phyloP scores from a whole-genome alignment of 2,113 vertebrate genomes.

The Albula goreensis region DNA sequence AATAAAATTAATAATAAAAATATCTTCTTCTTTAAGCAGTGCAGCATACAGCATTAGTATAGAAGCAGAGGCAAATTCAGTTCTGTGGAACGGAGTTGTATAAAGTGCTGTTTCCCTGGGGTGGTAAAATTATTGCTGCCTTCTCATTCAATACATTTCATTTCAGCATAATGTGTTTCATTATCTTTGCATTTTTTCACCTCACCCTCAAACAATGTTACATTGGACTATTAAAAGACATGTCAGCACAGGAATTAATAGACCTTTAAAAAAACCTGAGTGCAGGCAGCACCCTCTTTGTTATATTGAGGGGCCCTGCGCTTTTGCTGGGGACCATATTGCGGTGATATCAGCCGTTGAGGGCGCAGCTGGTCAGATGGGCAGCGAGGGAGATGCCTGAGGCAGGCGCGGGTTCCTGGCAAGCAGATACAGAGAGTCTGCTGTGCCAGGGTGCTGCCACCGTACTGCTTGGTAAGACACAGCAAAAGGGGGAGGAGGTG shows the following conservation, averaged over 20 bases:
- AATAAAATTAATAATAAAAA: not conserved
- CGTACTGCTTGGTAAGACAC: not conserved
- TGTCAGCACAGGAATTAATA: conserved; percentile 19
- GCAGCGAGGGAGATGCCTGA: not conserved
- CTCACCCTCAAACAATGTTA: not conserved
- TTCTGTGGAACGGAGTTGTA: not conserved
- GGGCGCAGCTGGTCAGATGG: conserved; percentile 9
- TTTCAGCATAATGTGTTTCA: not conserved
- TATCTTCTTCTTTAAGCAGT: not conserved
- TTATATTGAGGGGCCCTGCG: too few relatives aligned
- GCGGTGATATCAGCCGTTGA: not conserved
- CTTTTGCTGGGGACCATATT: conserved; percentile 15
- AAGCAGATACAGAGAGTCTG: not conserved
- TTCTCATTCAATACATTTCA: conserved; percentile 10
- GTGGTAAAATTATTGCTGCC: not conserved
- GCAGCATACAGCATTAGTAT: not conserved
- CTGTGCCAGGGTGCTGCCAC: not conserved
- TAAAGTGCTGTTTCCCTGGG: not conserved
- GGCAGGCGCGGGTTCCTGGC: not conserved
- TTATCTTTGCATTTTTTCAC: conserved; percentile 14
- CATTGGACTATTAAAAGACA: conserved; percentile 4
- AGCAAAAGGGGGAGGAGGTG: not conserved
- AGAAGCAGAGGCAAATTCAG: not conserved
- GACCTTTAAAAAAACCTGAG: not conserved
- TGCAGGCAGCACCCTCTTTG: not conserved